phyloP scores from a whole-genome alignment of 2,113 vertebrate genomes.

The Calypte anna region DNA sequence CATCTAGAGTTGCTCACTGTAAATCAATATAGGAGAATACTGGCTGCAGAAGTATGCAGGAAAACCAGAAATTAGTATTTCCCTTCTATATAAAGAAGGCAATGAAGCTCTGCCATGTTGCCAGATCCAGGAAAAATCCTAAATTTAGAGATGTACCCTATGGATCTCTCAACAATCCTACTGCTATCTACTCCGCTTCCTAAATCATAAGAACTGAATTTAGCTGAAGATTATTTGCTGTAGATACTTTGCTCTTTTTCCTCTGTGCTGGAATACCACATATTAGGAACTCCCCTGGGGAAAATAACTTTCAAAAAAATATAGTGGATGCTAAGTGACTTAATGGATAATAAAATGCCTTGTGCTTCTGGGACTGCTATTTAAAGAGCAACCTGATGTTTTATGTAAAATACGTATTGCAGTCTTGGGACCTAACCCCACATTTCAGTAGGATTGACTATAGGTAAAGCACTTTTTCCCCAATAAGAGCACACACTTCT shows the following conservation, averaged over 20 bases:
- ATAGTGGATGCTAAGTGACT: conserved; percentile 73
- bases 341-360: conserved; percentile 80
- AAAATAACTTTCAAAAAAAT: conserved; percentile 69
- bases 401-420: conserved; percentile 76
- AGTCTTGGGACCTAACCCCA: conserved; percentile 64
- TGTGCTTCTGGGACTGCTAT: conserved; percentile 74
- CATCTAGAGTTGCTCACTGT: neutral
- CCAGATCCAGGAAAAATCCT: neutral
- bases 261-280: conserved; percentile 43
- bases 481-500: conserved; percentile 28
- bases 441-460: conserved; percentile 64
- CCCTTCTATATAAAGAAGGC: neutral
- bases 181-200: neutral
- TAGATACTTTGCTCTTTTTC: conserved; percentile 38
- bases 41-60: neutral
- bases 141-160: neutral
- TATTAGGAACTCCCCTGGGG: conserved; percentile 70
- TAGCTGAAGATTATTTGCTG: conserved; percentile 22
- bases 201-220: conserved; percentile 17
- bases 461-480: conserved; percentile 47
- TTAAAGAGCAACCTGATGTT: conserved; percentile 76
- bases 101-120: neutral
- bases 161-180: neutral
- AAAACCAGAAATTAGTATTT: neutral
- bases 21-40: neutral